Conservation (phyloP, 2,797 vertebrate species). For the Serranus cabrilla region DNA sequence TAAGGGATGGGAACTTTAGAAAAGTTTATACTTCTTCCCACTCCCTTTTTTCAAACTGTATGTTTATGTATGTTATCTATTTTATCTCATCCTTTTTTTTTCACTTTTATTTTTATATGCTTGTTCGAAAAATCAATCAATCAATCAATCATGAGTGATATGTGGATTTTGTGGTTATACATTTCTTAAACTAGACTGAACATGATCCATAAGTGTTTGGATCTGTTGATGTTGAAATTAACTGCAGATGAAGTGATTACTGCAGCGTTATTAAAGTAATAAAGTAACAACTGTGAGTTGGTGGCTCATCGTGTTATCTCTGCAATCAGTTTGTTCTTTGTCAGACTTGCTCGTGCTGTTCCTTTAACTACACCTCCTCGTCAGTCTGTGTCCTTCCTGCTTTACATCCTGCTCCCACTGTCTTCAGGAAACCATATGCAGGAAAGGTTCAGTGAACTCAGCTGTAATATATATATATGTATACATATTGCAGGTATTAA, state of each 20-base stretch:
- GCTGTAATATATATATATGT: neutral
- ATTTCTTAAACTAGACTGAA: neutral
- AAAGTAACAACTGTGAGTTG: neutral
- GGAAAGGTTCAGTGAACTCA: slow-evolving; percentile 19
- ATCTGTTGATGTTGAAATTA: neutral
- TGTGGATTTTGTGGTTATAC: neutral
- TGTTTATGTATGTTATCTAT: no score
- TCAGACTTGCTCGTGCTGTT: slow-evolving; percentile 45
- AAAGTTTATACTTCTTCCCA: no score
- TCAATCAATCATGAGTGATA: no score
- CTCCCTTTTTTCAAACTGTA: no score
- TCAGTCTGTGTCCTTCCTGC: slow-evolving; percentile 51
- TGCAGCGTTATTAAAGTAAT: neutral
- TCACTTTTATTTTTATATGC: no score
- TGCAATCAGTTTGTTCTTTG: slow-evolving; percentile 5
- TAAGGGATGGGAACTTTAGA: no score
- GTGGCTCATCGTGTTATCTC: slow-evolving; percentile 14
- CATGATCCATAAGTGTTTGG: neutral
- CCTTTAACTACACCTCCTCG: slow-evolving; percentile 44
- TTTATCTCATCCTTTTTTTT: no score
- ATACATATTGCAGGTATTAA: neutral
- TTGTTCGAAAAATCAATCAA: no score
- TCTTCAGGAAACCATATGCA: slow-evolving; percentile 27
- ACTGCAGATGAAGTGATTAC: neutral
- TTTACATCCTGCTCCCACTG: slow-evolving; percentile 53